Base-by-base conservation (phyloP, 2,113 vertebrate species). In the Albula goreensis region DNA sequence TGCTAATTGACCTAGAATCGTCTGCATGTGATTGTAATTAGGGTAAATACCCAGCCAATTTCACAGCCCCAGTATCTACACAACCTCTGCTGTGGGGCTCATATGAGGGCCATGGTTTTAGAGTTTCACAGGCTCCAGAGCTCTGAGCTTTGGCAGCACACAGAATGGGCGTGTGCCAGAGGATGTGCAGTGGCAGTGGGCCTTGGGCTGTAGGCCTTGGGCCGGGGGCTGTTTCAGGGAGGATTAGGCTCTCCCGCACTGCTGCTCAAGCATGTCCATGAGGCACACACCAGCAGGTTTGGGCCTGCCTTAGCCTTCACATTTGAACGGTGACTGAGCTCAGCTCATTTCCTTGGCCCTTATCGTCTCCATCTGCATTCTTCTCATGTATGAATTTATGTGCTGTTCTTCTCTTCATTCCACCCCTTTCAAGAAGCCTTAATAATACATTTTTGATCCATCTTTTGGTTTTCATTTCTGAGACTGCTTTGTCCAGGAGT, bases 231-330 rank as follows among this genome's bases (percentile, higher is more conserved):
- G 15, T 57, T 25, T 66, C 3, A 66, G 60, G 60, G 25, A 5
- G 81, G 52, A 82, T 57, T 82, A 82, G 51, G 17, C 56, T 83
- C n/a, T 22, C 82, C n/a, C 2, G 60, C 60, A 74, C 49, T 19
- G 48, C 63, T 74, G 63, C 22, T 74, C 19, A 70, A 63, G 48
- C 48, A 49, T n/a, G 31, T 82, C 50, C 25, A 49, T 17, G 8
- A 41, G n/a, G 60, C 80, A 53, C 13, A 49, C 51, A 78, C 63
- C 15, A 48, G 80, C 60, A 1, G 50, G 25, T 81, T 66, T 15
- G 3, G 50, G 11, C 56, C 48, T 78, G 50, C 53, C 31, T 74
- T 50, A 50, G 49, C 25, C 17, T 1, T 83, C 63, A 6, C 60
- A 11, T 60, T 83, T 17, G 19, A 50, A 49, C 17, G 60, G 78